A percentile compares a stretch with the other conserved stretches of the same genome.
These are phyloP conservation scores for Oreocharis arfaki DNA, from an alignment of 2,113 vertebrate genomes.

Conservation along the genomic window DNA sequence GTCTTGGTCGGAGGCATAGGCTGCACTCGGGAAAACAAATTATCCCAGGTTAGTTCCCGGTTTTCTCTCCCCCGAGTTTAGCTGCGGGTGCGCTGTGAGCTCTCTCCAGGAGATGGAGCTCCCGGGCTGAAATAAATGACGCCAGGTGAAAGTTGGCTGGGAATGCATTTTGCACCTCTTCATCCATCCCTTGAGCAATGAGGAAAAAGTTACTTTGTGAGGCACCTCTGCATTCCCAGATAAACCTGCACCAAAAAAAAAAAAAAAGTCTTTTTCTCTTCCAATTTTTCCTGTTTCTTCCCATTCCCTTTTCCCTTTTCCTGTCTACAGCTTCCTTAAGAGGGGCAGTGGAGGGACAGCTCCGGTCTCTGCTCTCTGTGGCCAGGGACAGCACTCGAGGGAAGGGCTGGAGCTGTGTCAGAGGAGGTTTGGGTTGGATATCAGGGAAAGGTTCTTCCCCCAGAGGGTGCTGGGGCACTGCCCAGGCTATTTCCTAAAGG, in stretches of 20 bases:
- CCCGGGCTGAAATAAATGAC: background rate
- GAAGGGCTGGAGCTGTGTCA: rapidly evolving
- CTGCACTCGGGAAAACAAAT: constrained; percentile 60
- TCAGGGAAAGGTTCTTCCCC: background rate
- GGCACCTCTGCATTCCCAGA: background rate
- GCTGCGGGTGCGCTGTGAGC: background rate
- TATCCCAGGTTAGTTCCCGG: constrained; percentile 68
- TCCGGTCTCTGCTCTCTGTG: background rate
- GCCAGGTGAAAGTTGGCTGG: background rate
- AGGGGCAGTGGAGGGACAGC: background rate
- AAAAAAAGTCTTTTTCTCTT: background rate
- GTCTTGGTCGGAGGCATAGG: constrained; percentile 76
- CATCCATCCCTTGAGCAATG: background rate
- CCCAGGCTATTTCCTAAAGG: background rate
- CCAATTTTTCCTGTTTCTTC: background rate
- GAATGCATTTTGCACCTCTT: background rate
- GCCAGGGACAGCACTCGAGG: rapidly evolving
- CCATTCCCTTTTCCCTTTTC: background rate
- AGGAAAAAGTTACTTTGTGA: background rate
- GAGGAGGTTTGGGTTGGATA: rapidly evolving
- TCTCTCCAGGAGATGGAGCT: background rate
- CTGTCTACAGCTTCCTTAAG: background rate
- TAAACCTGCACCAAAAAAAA: background rate
- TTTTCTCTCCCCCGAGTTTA: background rate
- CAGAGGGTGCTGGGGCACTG: background rate